phyloP scores from a whole-genome alignment of 2,113 vertebrate genomes.

The Platysteira castanea region DNA sequence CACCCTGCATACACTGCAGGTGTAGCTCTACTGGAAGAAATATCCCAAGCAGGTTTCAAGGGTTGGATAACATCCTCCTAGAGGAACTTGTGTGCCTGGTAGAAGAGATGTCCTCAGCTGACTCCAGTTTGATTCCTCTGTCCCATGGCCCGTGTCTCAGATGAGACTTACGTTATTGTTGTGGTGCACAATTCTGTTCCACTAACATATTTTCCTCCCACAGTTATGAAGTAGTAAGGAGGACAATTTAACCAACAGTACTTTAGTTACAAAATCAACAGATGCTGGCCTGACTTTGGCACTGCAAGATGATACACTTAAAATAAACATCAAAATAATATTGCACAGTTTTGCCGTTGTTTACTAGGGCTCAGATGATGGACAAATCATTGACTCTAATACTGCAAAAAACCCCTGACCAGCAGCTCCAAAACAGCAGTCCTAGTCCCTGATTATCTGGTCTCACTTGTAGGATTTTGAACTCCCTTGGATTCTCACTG shows the following conservation, averaged over 20 bases:
- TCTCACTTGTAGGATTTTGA: background rate
- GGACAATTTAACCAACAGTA: background rate
- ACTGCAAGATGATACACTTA: background rate
- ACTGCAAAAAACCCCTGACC: background rate
- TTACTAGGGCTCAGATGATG: background rate
- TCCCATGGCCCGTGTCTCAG: background rate
- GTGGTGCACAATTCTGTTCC: background rate
- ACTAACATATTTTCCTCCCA: background rate
- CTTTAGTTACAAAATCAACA: slow-evolving; percentile 2
- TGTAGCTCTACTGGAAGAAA: background rate
- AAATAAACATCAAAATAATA: background rate
- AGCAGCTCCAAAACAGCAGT: background rate
- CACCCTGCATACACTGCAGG: background rate
- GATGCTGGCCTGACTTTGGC: background rate
- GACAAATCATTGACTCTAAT: background rate
- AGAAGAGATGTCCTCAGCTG: background rate
- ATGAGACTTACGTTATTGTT: background rate
- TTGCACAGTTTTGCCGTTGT: background rate
- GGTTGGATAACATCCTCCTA: background rate
- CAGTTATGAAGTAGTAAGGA: background rate
- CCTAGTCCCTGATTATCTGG: background rate
- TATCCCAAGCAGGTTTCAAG: background rate
- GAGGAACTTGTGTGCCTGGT: background rate
- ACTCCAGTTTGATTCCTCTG: background rate
- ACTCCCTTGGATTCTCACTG: background rate